These are phyloP conservation scores for Tetranychus cinnabarinus DNA, from an alignment of 1,140 invertebrate species.

Conservation along the genomic window DNA sequence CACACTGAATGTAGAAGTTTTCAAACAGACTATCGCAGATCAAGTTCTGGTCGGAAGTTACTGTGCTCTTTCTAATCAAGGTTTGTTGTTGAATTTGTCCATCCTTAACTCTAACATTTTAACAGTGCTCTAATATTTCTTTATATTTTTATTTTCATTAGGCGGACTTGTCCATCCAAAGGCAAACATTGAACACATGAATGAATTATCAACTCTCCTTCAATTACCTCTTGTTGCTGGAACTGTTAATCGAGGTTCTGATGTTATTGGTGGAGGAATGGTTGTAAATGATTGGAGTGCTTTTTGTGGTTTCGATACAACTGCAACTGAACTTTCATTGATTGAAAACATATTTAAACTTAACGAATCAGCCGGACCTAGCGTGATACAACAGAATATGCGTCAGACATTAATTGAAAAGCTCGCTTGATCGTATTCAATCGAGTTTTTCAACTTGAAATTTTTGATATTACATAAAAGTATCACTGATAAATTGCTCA, in stretches of 20 bases:
- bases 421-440: not conserved
- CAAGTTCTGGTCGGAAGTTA: constrained; percentile 91
- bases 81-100: constrained; percentile 18
- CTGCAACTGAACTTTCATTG: constrained; percentile 87
- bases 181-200: constrained; percentile 73
- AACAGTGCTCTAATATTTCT: not conserved
- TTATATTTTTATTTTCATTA: constrained; percentile 11
- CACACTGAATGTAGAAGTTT: constrained; percentile 71
- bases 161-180: constrained; percentile 51
- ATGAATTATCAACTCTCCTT: constrained; percentile 86
- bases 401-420: constrained; percentile 21
- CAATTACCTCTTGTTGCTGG: constrained; percentile 88
- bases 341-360: constrained; percentile 95
- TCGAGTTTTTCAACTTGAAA: not conserved
- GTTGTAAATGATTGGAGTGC: constrained; percentile 96
- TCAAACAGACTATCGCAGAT: constrained; percentile 74
- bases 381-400: constrained; percentile 2
- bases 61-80: constrained; percentile 81
- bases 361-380: constrained; percentile 36
- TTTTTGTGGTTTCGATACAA: constrained; percentile 91
- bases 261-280: constrained; percentile 79
- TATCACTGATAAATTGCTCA: too few species aligned
- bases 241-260: constrained; percentile 88
- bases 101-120: not conserved
- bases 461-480: not conserved